A percentile compares a stretch with the other conserved stretches of the same genome.
phyloP scores from a whole-genome alignment of 2,113 vertebrate species.

The Pithys albifrons region DNA sequence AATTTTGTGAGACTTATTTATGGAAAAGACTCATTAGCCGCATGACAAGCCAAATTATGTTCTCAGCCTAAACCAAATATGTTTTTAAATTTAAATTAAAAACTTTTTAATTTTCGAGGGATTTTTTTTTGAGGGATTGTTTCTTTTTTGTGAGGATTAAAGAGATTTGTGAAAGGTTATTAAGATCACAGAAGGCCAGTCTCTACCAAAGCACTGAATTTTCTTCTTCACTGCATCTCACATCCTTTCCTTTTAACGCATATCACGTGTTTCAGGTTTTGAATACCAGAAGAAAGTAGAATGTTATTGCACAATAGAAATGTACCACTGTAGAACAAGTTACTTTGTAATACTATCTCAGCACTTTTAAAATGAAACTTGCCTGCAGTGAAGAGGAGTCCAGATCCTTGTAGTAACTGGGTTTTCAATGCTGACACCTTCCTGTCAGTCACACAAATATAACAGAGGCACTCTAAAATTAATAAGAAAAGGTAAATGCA shows the following conservation, averaged over 20 bases:
- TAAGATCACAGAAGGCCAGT: not conserved
- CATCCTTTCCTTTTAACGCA: not conserved
- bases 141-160: not conserved
- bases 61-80: not conserved
- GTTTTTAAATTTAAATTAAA: not conserved
- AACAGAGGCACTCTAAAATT: not conserved
- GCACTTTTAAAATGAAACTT: not conserved
- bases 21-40: not conserved
- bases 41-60: not conserved
- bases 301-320: not conserved
- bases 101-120: not conserved
- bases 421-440: not conserved
- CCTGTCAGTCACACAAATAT: not conserved
- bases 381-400: not conserved
- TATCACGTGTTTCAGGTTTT: not conserved
- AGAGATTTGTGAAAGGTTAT: not conserved
- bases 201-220: not conserved
- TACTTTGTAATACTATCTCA: not conserved
- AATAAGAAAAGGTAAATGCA: not conserved
- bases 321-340: not conserved
- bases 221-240: not conserved
- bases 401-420: not conserved
- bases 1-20: not conserved
- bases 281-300: not conserved
- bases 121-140: not conserved